Evolutionary conservation across 2,113 vertebrate species (phyloP).

Genomic region (Telmatochromis sp.): DNA sequence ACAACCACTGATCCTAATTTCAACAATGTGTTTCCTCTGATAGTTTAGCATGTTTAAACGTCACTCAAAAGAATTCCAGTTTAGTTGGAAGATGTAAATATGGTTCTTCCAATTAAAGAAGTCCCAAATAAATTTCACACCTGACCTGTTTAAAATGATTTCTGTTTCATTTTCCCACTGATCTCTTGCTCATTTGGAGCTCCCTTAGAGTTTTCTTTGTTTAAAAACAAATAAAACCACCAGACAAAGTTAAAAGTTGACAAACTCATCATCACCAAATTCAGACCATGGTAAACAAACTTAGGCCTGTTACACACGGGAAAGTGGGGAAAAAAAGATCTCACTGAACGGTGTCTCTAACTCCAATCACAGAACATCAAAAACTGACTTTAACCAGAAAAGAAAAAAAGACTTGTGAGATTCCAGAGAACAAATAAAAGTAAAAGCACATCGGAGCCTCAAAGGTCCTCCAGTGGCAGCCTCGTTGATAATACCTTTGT

Average conservation of each 20-base stretch:
- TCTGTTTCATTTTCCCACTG: not conserved
- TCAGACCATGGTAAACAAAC: not conserved
- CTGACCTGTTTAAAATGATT: not conserved
- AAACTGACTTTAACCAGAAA: not conserved
- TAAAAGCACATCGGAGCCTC: not conserved
- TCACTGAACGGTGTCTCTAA: not conserved
- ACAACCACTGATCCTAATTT: not conserved
- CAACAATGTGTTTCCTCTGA: not conserved
- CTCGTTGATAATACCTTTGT: not conserved
- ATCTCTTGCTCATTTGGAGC: not conserved
- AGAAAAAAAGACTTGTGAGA: not conserved
- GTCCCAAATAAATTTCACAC: not conserved
- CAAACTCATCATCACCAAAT: not conserved
- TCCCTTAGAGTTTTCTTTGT: not conserved
- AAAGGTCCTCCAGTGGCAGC: not conserved
- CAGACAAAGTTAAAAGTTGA: not conserved
- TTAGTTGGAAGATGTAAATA: not conserved
- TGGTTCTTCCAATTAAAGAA: not conserved
- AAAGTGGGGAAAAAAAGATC: not conserved
- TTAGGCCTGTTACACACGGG: not conserved
- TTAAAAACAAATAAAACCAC: not conserved
- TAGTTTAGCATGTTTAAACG: not conserved
- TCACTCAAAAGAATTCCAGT: not conserved
- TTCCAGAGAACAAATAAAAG: not conserved
- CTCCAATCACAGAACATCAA: not conserved